A percentile compares a stretch with the other conserved stretches of the same genome.
Evolutionary conservation across 2,113 vertebrate species (phyloP).

Genomic region (Gnathonemus echidnorhynchus): DNA sequence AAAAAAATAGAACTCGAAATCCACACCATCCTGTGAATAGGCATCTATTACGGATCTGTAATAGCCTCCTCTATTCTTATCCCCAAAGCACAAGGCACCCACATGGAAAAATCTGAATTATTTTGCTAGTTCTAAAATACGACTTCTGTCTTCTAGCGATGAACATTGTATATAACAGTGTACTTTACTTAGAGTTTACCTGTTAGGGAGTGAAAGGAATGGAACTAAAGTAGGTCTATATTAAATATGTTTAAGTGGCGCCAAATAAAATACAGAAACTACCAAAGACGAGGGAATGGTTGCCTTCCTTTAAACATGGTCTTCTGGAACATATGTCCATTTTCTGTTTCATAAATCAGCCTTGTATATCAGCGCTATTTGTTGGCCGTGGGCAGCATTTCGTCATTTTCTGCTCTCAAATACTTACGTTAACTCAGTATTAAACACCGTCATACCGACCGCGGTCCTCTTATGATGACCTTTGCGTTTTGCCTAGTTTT

Average conservation of each 20-base stretch:
- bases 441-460: not conserved
- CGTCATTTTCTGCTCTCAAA: not conserved
- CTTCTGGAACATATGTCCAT: not conserved
- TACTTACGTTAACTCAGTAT: not conserved
- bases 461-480: not conserved
- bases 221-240: not conserved
- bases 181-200: not conserved
- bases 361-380: not conserved
- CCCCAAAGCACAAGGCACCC: conserved; percentile 33
- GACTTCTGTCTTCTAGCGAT: conserved; percentile 1
- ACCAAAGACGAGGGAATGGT: not conserved
- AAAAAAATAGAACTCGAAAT: conserved; percentile 51
- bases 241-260: not conserved
- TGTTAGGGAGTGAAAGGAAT: not conserved
- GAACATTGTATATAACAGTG: not conserved
- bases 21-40: conserved; percentile 56
- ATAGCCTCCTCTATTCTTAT: conserved; percentile 58
- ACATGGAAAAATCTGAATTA: conserved; percentile 43
- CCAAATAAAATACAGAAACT: not conserved
- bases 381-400: not conserved
- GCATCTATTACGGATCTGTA: conserved; percentile 54
- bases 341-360: not conserved
- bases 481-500: not conserved
- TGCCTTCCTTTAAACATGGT: not conserved
- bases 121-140: conserved; percentile 40